Conservation (phyloP, 2,797 vertebrate genomes). For the Cetoscarus ocellatus region DNA sequence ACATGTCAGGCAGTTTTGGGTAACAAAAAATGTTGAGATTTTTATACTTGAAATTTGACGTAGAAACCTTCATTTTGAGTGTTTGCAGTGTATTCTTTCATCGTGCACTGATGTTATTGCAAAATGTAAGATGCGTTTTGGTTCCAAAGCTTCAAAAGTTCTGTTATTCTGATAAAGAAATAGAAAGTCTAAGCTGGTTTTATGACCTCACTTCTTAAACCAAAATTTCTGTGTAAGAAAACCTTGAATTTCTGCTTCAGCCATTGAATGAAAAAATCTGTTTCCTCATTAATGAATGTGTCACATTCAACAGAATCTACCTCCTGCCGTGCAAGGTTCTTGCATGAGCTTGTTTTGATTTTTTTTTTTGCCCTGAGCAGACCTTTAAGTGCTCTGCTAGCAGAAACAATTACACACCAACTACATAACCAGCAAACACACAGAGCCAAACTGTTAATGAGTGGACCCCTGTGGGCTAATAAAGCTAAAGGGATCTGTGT, state of each 20-base stretch:
- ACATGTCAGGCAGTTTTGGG: too few relatives aligned
- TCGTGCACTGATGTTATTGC: too few relatives aligned
- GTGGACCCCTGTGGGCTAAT: slow-evolving; percentile 44
- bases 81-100: too few relatives aligned
- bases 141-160: too few relatives aligned
- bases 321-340: slow-evolving; percentile 2
- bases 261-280: not conserved
- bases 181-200: not conserved
- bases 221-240: too few relatives aligned
- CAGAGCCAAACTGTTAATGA: slow-evolving; percentile 50
- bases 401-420: slow-evolving; percentile 57
- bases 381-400: slow-evolving; percentile 36
- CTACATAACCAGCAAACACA: slow-evolving; percentile 30
- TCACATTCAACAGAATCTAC: not conserved
- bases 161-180: too few relatives aligned
- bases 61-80: too few relatives aligned
- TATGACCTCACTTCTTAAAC: not conserved
- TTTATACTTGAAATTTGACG: too few relatives aligned
- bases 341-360: slow-evolving; percentile 27
- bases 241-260: not conserved
- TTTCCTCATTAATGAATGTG: not conserved
- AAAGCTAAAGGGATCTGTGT: slow-evolving; percentile 36
- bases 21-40: too few relatives aligned
- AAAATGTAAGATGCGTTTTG: too few relatives aligned
- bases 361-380: slow-evolving; percentile 42